phyloP scores from a whole-genome alignment of 2,797 vertebrate genomes.

The Sebastes trivittatus region DNA sequence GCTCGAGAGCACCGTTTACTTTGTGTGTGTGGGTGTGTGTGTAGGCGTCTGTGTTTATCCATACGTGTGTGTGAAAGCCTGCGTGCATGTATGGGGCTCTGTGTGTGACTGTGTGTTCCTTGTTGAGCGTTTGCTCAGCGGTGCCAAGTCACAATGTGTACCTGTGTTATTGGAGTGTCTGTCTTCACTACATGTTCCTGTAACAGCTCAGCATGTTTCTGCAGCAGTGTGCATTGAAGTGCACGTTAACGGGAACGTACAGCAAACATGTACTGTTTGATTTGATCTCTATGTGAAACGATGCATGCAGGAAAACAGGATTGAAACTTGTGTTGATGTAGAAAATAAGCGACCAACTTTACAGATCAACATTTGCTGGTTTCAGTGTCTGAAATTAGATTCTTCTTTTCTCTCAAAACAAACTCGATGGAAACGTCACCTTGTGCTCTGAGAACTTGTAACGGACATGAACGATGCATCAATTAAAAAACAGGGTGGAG shows the following conservation, averaged over 20 bases:
- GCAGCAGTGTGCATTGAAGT: not conserved
- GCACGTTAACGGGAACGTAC: not conserved
- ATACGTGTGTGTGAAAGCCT: not conserved
- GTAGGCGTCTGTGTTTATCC: not conserved
- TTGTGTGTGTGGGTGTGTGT: not conserved
- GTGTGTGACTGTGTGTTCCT: slow-evolving; percentile 7
- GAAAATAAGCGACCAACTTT: no score
- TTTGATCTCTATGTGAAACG: not conserved
- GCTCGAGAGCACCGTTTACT: not conserved
- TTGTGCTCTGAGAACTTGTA: not conserved
- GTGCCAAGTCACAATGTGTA: slow-evolving; percentile 15
- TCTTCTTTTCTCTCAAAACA: not conserved
- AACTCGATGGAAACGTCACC: not conserved
- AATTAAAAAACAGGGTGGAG: slow-evolving; percentile 33
- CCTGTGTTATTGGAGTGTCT: slow-evolving; percentile 20
- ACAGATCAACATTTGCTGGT: no score
- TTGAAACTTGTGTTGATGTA: not conserved
- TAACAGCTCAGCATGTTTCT: slow-evolving; percentile 12
- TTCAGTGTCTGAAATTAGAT: not conserved
- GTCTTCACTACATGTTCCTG: not conserved
- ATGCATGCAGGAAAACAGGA: not conserved
- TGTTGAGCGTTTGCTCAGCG: slow-evolving; percentile 19
- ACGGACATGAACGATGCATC: fast-evolving
- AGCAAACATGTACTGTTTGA: not conserved
- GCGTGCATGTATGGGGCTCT: not conserved